Base-by-base conservation (phyloP, 2,113 vertebrate genomes). In the Istiophorus platypterus region DNA sequence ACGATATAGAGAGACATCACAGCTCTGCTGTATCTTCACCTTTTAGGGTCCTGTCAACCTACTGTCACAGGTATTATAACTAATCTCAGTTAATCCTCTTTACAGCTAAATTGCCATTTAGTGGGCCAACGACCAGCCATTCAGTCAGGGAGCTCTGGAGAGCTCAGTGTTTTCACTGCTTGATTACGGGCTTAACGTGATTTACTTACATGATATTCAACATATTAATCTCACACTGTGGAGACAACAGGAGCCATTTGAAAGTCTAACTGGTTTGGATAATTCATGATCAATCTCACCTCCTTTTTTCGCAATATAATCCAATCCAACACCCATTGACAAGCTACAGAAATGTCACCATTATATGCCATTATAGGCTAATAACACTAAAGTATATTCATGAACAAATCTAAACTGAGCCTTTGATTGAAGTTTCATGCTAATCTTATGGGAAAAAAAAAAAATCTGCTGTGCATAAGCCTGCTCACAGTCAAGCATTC, bases 11-110 rank as follows among this genome's bases (percentile, higher is more conserved):
- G 47, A 45, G n/a, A 47, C n/a, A 59, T 22, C 17, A 37, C 12
- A 34, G 66, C 57, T 69, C 24, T 22, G 64, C 45, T 74, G 67
- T 75, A 52, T 63, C 54, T 24, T 66, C 54, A 72, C 42, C 68
- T 85, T 47, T 84, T 51, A 85, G 72, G 67, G 34, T 61, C 73
- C 76, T 34, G 74, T 81, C 76, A 79, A 56, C 26, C 52, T 49
- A 39, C 68, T 59, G 73, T 88, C 81, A 67, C 82, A 81, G 84
- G 85, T 81, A 73, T 91, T 85, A 81, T 54, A 67, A 76, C 84
- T 90, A 87, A 91, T 86, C 90, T 83, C 24, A 41, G 2, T 47
- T 88, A 89, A 89, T 87, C 88, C 90, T 85, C 76, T 90, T 88
- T 80, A 56, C 72, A 56, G 62, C 72, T 79, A 75, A 88, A 34